Conservation (phyloP, 2,888 invertebrate genomes). For the Encarsia formosa region DNA sequence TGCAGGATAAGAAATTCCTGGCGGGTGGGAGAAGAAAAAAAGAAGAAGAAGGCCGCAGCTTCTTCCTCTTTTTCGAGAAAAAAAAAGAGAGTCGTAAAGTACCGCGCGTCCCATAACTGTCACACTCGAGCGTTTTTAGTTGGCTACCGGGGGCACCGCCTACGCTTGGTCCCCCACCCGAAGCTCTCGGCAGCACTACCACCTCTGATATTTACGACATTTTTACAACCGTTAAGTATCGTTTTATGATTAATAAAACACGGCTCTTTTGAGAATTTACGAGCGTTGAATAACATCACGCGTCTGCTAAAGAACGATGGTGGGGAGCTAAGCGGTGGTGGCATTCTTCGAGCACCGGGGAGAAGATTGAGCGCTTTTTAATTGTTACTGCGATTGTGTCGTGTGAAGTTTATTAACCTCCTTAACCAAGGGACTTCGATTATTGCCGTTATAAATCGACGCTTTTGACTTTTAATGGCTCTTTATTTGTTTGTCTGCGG, state of each 20-base stretch:
- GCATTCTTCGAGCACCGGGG: neutral
- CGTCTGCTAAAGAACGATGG: too few species aligned
- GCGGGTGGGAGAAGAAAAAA: neutral
- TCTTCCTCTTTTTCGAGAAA: slow-evolving; percentile 36
- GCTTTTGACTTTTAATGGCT: too few species aligned
- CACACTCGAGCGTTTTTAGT: slow-evolving; percentile 46
- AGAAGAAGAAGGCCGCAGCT: neutral
- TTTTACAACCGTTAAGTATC: slow-evolving; percentile 25
- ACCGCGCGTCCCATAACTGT: slow-evolving; percentile 47
- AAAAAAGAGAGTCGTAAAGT: slow-evolving; percentile 46
- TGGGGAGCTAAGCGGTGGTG: too few species aligned
- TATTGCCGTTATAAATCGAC: too few species aligned
- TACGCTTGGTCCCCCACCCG: neutral
- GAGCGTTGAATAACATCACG: slow-evolving; percentile 20
- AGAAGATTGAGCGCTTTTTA: slow-evolving; percentile 17
- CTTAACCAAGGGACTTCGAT: too few species aligned
- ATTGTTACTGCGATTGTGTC: neutral
- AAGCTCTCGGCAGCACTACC: neutral
- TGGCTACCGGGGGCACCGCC: slow-evolving; percentile 9
- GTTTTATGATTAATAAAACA: slow-evolving; percentile 24
- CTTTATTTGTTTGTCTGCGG: too few species aligned
- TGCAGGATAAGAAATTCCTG: slow-evolving; percentile 17
- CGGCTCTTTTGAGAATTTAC: slow-evolving; percentile 18
- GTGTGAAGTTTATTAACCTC: slow-evolving; percentile 16
- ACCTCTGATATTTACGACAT: slow-evolving; percentile 22